Base-by-base conservation (phyloP, 2,113 vertebrate genomes). In the Tetrax tetrax region DNA sequence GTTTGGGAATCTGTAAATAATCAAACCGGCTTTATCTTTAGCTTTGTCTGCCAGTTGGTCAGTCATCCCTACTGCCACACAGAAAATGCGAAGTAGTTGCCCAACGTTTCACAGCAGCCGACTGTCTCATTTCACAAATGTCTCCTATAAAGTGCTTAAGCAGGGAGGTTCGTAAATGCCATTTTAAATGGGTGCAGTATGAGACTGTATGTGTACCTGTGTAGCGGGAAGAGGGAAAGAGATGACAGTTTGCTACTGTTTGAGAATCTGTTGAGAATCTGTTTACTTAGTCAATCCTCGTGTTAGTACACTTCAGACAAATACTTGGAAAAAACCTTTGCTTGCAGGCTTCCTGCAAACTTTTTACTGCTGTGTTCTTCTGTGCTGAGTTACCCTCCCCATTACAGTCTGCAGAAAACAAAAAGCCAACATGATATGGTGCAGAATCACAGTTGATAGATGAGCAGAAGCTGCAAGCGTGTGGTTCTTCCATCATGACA, bases 1-100 rank as follows among this genome's bases (percentile, higher is more conserved):
- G 22, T 70, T 93, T 91, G 69, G 72, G 64, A 93, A 70, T 57
- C 78, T 94, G 90, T 97, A 91, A 97, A 94, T 96, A 76, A 95
- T 97, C 90, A 90, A 96, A 72, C 85, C 1, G 1, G 41, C 17
- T 51, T 89, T 96, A 53, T 91, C 69, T 92, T 86, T 53, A 61
- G 61, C 75, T 83, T 43, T 54, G 33, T 56, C 61, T 91, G 0
- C 38, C 43, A 76, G 54, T 50, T 87, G 69, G 41, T 72, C 71
- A 41, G 51, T n/a, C 31, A 13, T 87, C 31, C n/a, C 21, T 56
- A 6, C 54, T 79, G 74, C 74, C 5, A 0, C 53, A 48, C 23
- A 33, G 61, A 37, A 93, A 41, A 71, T 4, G 9, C 1, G 4
- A 21, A n/a, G 29, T 77, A 25, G 31, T 3, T 63, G 61, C 37